Conservation (phyloP, 2,888 invertebrate genomes). For the Portevinia maculata region DNA sequence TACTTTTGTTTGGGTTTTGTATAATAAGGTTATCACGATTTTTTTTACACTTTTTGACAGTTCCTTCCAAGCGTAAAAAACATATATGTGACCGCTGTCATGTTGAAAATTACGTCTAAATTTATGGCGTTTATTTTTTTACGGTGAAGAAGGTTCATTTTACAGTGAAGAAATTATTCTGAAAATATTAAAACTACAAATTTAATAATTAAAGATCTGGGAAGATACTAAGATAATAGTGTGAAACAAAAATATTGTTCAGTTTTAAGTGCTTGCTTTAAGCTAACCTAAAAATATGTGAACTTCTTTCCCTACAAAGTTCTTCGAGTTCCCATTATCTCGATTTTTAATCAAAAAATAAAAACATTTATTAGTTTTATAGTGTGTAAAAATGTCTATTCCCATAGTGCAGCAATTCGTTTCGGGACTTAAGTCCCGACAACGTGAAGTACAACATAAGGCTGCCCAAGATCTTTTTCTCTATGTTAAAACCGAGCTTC, state of each 20-base stretch:
- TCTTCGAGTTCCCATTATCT: slow-evolving; percentile 2
- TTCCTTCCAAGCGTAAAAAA: slow-evolving; percentile 13
- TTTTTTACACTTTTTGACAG: slow-evolving; percentile 22
- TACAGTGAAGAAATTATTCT: neutral
- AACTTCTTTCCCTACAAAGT: slow-evolving; percentile 35
- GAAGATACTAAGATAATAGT: neutral
- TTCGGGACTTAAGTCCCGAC: slow-evolving; percentile 93
- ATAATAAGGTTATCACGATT: slow-evolving; percentile 28
- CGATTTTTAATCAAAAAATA: slow-evolving; percentile 13
- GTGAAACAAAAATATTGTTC: slow-evolving; percentile 7
- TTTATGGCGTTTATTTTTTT: slow-evolving; percentile 57
- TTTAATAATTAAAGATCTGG: slow-evolving; percentile 5
- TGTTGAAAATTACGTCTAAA: slow-evolving; percentile 46
- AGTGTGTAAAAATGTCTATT: slow-evolving; percentile 79
- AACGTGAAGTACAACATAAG: slow-evolving; percentile 92
- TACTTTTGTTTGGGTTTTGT: slow-evolving; percentile 61
- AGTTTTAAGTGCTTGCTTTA: slow-evolving; percentile 25
- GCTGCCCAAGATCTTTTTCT: slow-evolving; percentile 94
- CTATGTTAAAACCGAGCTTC: slow-evolving; percentile 94
- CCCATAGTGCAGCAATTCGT: slow-evolving; percentile 91
- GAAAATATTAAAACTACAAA: slow-evolving; percentile 6
- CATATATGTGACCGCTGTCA: slow-evolving; percentile 44
- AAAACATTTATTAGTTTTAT: slow-evolving; percentile 6
- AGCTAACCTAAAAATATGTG: slow-evolving; percentile 69
- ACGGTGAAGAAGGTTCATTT: slow-evolving; percentile 12